Base-by-base conservation (phyloP, 2,888 invertebrate genomes). In the Pemphredon lugubris region DNA sequence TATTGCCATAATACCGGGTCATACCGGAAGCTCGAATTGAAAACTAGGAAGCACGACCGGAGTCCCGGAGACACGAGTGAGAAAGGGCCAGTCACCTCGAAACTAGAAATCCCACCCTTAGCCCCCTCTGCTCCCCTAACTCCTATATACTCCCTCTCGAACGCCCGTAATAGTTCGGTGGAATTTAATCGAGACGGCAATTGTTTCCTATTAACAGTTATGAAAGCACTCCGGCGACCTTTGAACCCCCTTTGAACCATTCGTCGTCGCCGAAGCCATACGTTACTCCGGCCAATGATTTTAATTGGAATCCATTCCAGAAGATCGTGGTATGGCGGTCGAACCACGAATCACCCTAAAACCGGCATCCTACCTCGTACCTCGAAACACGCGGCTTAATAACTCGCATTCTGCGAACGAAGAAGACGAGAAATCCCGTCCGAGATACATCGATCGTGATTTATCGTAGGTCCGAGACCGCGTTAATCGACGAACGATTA, bases 181-280 rank as follows among this genome's bases (percentile, higher is more conserved):
- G 66, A 68, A 81, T 80, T 78, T 81, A 75, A 80, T 78, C 81
- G 68, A 73, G 51, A 68, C 58, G 64, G 39, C 73, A 73, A 81
- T 80, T 80, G 81, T 78, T 78, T 63, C 66, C 57, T 63, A 73
- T 71, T 78, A 78, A 75, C 78, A 67, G 68, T 78, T 80, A 79
- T 73, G 70, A 73, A 66, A 75, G 70, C 48, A 23, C 40, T 51
- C 67, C 48, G 44, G 37, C 72, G 75, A 65, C 55, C 81, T 54
- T 67, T 64, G 69, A 68, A 47, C 53, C 37, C 44, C 47, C 55
- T 67, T 45, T 58, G 65, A 57, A 63, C 53, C 40, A 61, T n/a
- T 60, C 59, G 23, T 51, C 68, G 61, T 50, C 44, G 20, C 18
- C 47, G 63, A 72, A 75, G 48, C 66, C 66, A 16, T 64, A 34